These are phyloP conservation scores for Agrochola circellaris DNA, from an alignment of 2,888 invertebrate genomes.

Conservation along the genomic window DNA sequence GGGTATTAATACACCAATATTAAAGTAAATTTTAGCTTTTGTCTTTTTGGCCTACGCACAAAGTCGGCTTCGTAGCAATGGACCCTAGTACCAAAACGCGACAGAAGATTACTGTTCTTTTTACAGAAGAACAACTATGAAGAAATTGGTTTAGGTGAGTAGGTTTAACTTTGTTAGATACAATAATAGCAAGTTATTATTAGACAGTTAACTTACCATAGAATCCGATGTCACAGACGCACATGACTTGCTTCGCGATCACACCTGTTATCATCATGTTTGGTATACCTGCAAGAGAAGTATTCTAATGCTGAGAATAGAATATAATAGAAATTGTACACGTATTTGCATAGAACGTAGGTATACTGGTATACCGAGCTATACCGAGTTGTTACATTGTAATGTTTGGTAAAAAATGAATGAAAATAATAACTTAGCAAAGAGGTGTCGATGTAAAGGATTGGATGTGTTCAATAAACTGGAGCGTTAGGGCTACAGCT, in stretches of 20 bases:
- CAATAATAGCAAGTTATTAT: neutral
- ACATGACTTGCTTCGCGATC: slow-evolving; percentile 85
- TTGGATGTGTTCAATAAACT: neutral
- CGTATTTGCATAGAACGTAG: neutral
- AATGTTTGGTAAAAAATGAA: neutral
- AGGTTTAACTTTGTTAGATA: neutral
- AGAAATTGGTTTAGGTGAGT: neutral
- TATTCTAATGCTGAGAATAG: neutral
- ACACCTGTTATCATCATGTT: slow-evolving; percentile 76
- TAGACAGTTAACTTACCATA: slow-evolving; percentile 82
- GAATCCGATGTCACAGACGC: slow-evolving; percentile 92
- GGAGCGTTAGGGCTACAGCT: too few relatives aligned
- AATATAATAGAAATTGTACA: neutral
- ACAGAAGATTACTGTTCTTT: neutral
- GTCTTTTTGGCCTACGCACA: neutral
- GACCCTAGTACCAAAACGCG: neutral
- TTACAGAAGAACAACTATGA: neutral
- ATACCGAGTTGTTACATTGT: neutral
- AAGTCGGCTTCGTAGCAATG: neutral
- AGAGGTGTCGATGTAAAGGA: neutral
- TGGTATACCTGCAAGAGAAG: slow-evolving; percentile 71
- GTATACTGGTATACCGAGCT: too few relatives aligned
- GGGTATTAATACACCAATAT: neutral
- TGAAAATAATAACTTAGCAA: neutral
- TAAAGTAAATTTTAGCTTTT: neutral